Evolutionary conservation across 2,797 vertebrate species (phyloP), one percentile per base, ranked within the genome.

Genomic region (Galago senegalensis): DNA sequence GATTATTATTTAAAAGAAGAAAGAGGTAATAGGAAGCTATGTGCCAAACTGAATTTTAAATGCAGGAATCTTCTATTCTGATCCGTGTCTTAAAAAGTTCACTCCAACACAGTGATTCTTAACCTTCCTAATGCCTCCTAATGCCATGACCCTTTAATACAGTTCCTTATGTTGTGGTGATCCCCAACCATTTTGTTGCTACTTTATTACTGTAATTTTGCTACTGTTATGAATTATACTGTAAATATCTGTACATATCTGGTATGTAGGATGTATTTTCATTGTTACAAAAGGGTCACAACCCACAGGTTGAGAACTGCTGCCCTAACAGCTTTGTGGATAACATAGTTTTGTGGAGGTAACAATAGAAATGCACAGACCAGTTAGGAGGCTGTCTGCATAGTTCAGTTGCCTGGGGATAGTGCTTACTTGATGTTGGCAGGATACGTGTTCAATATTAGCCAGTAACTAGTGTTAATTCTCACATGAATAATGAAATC

Each of bases 1-100:
- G 23, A 23, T 76, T 72, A 18, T 53, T 63, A 92, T 73, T 61
- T 92, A 67, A 88, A 92, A 23, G 25, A 83, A 95, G 40, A 34
- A 3, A 10, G 60, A 92, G 87, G 70, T 34, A 87, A 53, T 65
- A 23, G 12, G 18, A 18, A 31, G 1, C 7, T 31, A 18, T 84
- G 21, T 49, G 18, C 10, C 25, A 58, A 9, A 63, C 6, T 40
- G 13, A 1, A 31, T 85, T 69, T 76, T 80, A 83, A 82, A 23
- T 79, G 4, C 49, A 53, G 58, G 18, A 91, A 7, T 69, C 11
- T 5, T 34, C 37, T 37, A 34, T 90, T 69, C 31, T 80, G 7
- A 76, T 56, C 21, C 86, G 6, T 43, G 31, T 89, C 40, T 72
- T 93, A 27, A 40, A 83, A 63, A 67, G 0, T 83, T 87, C 49